phyloP scores from a whole-genome alignment of 35 echinoderm and acorn worm genomes.

The Heliocidaris tuberculata region DNA sequence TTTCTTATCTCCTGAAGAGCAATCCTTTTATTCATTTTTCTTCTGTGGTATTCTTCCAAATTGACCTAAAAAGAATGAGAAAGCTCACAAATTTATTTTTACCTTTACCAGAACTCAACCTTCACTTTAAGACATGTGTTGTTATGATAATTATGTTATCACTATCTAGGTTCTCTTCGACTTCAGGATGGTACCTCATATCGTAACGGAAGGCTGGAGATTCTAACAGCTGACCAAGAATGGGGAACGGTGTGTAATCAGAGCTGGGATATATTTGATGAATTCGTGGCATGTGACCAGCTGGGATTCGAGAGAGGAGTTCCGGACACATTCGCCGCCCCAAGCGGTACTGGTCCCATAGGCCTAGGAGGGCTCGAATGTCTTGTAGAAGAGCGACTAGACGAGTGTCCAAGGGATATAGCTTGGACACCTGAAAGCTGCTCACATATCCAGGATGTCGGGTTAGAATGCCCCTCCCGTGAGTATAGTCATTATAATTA shows the following conservation, averaged over 20 bases:
- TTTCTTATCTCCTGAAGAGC: too few relatives aligned
- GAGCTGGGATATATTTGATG: not conserved
- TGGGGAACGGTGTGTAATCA: not conserved
- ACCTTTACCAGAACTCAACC: too few relatives aligned
- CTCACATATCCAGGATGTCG: not conserved
- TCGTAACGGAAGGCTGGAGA: not conserved
- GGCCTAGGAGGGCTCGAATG: not conserved
- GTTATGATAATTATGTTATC: too few relatives aligned
- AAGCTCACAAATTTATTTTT: too few relatives aligned
- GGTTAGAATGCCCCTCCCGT: not conserved
- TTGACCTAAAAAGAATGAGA: too few relatives aligned
- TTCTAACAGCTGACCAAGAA: not conserved
- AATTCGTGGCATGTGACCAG: not conserved
- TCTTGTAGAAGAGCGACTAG: not conserved
- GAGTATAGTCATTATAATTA: not conserved
- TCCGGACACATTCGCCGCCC: not conserved
- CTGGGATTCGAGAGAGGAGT: not conserved
- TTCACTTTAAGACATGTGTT: too few relatives aligned
- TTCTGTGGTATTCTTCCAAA: too few relatives aligned
- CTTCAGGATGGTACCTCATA: not conserved
- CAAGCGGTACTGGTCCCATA: not conserved
- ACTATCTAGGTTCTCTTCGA: not conserved
- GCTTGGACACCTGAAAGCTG: not conserved
- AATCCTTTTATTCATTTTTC: too few relatives aligned
- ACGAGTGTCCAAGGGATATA: not conserved